These are phyloP conservation scores for Macrosiphum euphorbiae DNA, from an alignment of 2,888 invertebrate species.

Conservation along the genomic window DNA sequence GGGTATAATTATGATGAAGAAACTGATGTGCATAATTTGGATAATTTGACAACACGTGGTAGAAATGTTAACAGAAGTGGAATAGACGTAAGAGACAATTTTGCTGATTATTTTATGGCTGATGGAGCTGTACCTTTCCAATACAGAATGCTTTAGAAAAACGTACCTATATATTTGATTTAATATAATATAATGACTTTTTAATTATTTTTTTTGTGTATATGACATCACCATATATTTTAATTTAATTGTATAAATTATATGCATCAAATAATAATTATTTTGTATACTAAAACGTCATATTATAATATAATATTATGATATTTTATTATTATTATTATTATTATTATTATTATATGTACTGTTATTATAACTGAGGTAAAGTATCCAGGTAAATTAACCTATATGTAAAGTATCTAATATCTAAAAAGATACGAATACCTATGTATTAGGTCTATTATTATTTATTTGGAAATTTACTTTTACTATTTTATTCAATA, in stretches of 20 bases:
- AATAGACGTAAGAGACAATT: neutral
- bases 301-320: too few relatives aligned
- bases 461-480: too few relatives aligned
- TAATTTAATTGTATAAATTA: neutral
- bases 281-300: neutral
- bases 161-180: neutral
- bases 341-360: too few relatives aligned
- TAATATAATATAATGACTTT: neutral
- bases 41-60: neutral
- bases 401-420: too few relatives aligned
- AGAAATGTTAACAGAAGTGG: constrained; percentile 1
- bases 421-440: too few relatives aligned
- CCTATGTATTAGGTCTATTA: too few relatives aligned
- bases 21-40: neutral
- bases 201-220: neutral
- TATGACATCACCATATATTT: neutral
- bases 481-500: too few relatives aligned
- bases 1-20: neutral
- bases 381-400: too few relatives aligned
- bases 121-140: neutral
- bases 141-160: neutral
- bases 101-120: neutral
- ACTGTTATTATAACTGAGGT: too few relatives aligned
- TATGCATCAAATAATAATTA: neutral
- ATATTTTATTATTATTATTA: too few relatives aligned